Percentiles rank a stretch among this genome's conserved stretches.
Conservation (phyloP, 2,797 vertebrate species). For the Leuciscus waleckii region DNA sequence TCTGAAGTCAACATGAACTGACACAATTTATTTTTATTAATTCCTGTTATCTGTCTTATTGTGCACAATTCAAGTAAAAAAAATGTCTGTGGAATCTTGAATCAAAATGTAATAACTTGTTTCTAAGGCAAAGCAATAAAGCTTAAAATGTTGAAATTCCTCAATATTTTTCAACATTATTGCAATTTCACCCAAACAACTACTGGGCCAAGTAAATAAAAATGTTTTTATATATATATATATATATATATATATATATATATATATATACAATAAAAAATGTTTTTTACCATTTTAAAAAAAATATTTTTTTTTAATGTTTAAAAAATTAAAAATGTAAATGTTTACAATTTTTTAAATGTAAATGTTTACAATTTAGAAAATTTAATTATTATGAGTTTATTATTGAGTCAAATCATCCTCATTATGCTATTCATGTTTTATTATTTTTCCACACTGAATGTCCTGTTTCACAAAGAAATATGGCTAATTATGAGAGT, state of each 20-base stretch:
- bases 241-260: too few species aligned
- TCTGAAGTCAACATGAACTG: constrained; percentile 1
- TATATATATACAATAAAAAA: too few species aligned
- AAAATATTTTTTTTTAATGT: too few species aligned
- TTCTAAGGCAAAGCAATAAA: not conserved
- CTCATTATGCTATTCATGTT: not conserved
- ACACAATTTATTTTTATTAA: not conserved
- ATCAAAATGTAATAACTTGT: not conserved
- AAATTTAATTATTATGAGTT: too few species aligned
- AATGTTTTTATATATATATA: too few species aligned
- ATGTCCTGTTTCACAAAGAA: not conserved
- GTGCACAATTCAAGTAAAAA: not conserved
- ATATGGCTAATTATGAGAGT: not conserved
- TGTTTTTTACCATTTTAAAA: too few species aligned
- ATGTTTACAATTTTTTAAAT: too few species aligned
- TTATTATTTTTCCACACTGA: not conserved
- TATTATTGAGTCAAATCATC: not conserved
- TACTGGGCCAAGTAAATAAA: not conserved
- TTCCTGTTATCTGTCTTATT: not conserved
- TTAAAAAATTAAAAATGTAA: too few species aligned
- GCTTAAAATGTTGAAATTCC: not conserved
- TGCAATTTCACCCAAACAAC: not conserved
- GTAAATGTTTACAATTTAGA: too few species aligned
- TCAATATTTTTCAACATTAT: not conserved
- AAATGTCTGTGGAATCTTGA: not conserved